Evolutionary conservation across 2,113 vertebrate species (phyloP), one percentile per base, ranked within the genome.

Genomic region (Cisticola juncidis): DNA sequence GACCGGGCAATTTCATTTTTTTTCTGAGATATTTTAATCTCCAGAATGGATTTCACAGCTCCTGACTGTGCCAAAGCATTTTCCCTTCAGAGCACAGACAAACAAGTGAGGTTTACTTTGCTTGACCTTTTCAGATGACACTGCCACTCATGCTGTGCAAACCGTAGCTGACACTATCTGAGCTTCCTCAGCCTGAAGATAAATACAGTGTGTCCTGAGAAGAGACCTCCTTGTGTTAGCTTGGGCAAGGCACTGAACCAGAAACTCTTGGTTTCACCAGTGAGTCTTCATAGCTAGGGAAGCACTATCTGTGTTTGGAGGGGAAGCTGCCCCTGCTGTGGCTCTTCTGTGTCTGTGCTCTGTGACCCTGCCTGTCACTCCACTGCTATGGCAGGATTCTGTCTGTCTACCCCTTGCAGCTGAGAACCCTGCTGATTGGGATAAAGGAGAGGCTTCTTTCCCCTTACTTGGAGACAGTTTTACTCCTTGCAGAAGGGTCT

Each of bases 101-200:
- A 97, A 96, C 94, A 97, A 96, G 84, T 4, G 68, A 90, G 61
- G 95, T 97, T 98, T 97, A 93, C 97, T 98, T 98, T 97, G 92
- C 96, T 85, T 68, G 95, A 97, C 98, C 97, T 98, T 97, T 97
- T 88, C 81, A 36, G 66, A 88, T 80, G 58, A 94, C 97, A 96
- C 91, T 96, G 95, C 94, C 95, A 93, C 97, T 97, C 97, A 47
- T 91, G 61, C 45, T 94, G 44, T 85, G 96, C 93, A 95, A 97
- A 97, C 87, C 85, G 6, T 54, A 10, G 1, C 86, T 94, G 69
- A 64, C 81, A 95, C 72, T 60, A 47, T 74, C 90, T 91, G 64
- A 31, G 88, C 58, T 90, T 90, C 74, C 62, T 79, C 2, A 0
- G 38, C 70, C 76, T 61, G 82, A 54, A 74, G 42, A 54, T 40